Evolutionary conservation across 2,113 vertebrate genomes (phyloP).

Genomic region (Balaenoptera acutorostrata): DNA sequence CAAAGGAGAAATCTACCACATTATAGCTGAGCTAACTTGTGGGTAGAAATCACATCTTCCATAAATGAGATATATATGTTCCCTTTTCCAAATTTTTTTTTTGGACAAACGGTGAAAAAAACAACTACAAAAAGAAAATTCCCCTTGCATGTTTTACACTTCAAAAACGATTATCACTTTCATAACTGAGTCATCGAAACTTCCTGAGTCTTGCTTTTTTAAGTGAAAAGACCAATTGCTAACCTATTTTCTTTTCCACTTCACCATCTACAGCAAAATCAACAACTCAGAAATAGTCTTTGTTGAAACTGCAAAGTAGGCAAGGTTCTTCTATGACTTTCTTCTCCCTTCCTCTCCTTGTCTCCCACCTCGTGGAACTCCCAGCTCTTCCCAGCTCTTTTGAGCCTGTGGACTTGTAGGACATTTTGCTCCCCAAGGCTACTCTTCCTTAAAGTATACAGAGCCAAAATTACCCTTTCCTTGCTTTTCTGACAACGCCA

Average conservation of each 20-base stretch:
- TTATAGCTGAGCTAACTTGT: neutral
- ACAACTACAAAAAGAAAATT: neutral
- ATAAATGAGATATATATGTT: neutral
- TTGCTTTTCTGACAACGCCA: neutral
- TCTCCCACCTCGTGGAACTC: neutral
- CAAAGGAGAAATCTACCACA: neutral
- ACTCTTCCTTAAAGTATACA: neutral
- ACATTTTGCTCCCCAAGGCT: neutral
- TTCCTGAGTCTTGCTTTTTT: slow-evolving; percentile 1
- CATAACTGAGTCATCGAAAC: neutral
- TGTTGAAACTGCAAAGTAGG: neutral
- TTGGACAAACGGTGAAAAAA: neutral
- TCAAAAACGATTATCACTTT: slow-evolving; percentile 31
- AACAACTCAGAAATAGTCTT: neutral
- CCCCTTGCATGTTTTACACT: neutral
- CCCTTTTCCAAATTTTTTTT: neutral
- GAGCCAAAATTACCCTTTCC: neutral
- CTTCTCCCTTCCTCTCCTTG: neutral
- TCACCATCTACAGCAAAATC: neutral
- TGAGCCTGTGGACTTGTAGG: neutral
- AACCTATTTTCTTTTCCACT: neutral
- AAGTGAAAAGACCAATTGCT: neutral
- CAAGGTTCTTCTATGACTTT: neutral
- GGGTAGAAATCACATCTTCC: neutral
- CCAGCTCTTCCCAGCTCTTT: too few species aligned